Base-by-base conservation (phyloP, 2,888 invertebrate species). In the Pollenia amentaria region DNA sequence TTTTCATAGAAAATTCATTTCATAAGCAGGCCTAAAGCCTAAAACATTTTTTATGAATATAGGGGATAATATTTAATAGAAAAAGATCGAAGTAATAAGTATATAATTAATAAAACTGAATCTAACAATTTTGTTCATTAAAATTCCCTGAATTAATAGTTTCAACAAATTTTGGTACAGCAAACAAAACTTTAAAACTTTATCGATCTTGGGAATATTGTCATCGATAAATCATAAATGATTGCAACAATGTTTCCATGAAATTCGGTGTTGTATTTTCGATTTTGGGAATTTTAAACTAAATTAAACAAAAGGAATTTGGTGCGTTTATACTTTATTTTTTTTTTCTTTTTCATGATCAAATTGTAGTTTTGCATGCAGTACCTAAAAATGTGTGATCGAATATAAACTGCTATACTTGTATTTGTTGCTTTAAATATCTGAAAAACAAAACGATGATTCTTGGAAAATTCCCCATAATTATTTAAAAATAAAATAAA, bases 391-490 rank as follows among this genome's bases (percentile, higher is more conserved):
- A 57, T 18, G 42, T 75, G 53, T 18, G 44, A 82, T 72, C 76
- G 18, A 69, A 81, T 46, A 60, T 6, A 16, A 2, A 21, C 21
- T 3, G 1, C 1, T 3, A 29, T 29, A 40, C 12, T 57, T 40
- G 29, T 67, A 67, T 53, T 51, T 76, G 29, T 44, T 14, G n/a
- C 53, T 51, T 48, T 16, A 65, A 60, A 67, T 29, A 6, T 75
- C 51, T 53, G 16, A 57, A 70, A 81, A 67, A 77, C 29, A 65
- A 78, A 72, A 72, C 57, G 3, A 65, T 60, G 48, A 79, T 84
- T 84, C 84, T 46, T 75, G 73, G 84, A 84, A 84, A 84, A 84
- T 79, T 84, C 18, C 46, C 18, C 48, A 84, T 73, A 84, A 69
- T 73, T 84, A 84, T 84, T 62, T 69, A 9, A 42, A 40, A 16